A percentile compares a stretch with the other conserved stretches of the same genome.
These are phyloP conservation scores for Antrozous pallidus DNA, from an alignment of 2,797 vertebrate genomes.

Conservation along the genomic window DNA sequence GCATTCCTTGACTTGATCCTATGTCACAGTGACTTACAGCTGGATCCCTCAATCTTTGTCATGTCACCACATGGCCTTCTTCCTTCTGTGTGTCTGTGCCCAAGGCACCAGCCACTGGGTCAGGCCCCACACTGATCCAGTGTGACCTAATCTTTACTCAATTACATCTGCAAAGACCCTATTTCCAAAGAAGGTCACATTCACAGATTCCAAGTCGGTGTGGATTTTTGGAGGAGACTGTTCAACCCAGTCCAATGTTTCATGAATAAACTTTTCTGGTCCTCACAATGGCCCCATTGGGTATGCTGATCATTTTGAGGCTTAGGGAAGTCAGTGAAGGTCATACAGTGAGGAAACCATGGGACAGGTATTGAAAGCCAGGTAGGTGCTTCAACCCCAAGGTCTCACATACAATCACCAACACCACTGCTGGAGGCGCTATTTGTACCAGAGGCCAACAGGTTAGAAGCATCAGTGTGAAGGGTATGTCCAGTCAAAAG, in stretches of 20 bases:
- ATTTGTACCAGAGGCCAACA: neutral
- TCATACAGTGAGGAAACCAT: neutral
- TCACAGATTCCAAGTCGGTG: neutral
- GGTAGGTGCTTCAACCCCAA: neutral
- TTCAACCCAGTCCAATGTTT: neutral
- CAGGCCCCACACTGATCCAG: neutral
- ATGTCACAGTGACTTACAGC: neutral
- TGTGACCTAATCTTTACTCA: neutral
- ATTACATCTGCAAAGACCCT: neutral
- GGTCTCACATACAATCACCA: neutral
- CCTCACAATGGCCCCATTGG: neutral
- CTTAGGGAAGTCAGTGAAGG: neutral
- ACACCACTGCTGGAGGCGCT: fast-evolving
- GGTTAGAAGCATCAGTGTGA: neutral
- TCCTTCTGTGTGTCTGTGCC: neutral
- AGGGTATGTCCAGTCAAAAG: neutral
- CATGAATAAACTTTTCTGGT: neutral
- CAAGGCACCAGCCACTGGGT: neutral
- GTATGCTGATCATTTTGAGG: neutral
- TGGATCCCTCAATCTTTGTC: neutral
- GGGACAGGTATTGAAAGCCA: neutral
- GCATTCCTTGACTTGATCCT: neutral
- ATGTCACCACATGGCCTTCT: fast-evolving
- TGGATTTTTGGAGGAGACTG: neutral
- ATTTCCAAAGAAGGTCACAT: neutral